Evolutionary conservation across 2,888 invertebrate genomes (phyloP).

Genomic region (Syrista parreyssii): DNA sequence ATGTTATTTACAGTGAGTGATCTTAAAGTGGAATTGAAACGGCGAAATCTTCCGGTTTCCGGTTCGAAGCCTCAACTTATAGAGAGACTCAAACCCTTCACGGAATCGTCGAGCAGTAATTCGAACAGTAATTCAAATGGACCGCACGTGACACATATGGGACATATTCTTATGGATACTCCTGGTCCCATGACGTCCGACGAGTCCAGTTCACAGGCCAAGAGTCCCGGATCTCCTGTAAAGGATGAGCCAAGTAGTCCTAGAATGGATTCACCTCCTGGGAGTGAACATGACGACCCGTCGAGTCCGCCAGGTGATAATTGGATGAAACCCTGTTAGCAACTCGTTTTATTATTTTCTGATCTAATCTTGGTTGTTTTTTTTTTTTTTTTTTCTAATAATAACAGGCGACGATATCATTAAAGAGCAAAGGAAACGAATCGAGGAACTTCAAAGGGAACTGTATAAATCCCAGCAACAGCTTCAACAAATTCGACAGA

Average conservation of each 20-base stretch:
- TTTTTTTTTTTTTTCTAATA: background rate
- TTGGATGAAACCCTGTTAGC: background rate
- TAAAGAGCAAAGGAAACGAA: constrained; percentile 86
- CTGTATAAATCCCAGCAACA: constrained; percentile 82
- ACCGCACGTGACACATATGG: constrained; percentile 63
- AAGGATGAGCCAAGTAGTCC: constrained; percentile 62
- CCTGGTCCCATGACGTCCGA: constrained; percentile 60
- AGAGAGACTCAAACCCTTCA: constrained; percentile 86
- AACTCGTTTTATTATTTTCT: constrained; percentile 13
- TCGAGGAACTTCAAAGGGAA: constrained; percentile 87
- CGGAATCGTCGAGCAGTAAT: constrained; percentile 59
- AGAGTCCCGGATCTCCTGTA: constrained; percentile 55
- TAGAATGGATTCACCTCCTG: constrained; percentile 58
- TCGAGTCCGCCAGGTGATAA: constrained; percentile 65
- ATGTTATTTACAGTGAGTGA: constrained; percentile 77
- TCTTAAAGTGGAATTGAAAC: constrained; percentile 92
- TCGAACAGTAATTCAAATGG: constrained; percentile 56
- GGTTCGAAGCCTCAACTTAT: constrained; percentile 96
- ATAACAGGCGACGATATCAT: constrained; percentile 78
- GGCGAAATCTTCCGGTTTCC: constrained; percentile 93
- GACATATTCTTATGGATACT: constrained; percentile 66
- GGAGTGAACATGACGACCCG: constrained; percentile 67
- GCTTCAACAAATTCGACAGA: constrained; percentile 75
- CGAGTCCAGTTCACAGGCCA: constrained; percentile 58
- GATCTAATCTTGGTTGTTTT: background rate